phyloP scores from a whole-genome alignment of 2,113 vertebrate species.

The Puffinus mauretanicus region DNA sequence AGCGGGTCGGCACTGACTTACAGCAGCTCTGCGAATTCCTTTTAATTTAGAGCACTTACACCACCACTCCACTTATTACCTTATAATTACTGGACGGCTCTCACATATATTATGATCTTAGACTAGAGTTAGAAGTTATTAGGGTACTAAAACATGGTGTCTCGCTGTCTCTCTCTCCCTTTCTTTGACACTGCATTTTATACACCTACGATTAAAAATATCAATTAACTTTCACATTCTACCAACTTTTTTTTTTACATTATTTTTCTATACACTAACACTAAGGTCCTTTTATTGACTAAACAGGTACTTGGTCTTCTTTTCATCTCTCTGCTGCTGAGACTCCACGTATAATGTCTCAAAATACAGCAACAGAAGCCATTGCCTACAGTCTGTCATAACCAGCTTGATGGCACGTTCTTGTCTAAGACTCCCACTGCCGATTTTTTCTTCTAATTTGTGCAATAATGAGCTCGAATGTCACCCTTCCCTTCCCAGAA shows the following conservation, averaged over 20 bases:
- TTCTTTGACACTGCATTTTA: constrained; percentile 58
- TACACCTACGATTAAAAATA: constrained; percentile 56
- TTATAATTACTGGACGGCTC: constrained; percentile 77
- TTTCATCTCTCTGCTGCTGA: neutral
- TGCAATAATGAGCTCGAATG: neutral
- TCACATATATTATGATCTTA: constrained; percentile 76
- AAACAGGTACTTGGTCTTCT: neutral
- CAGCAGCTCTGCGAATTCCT: constrained; percentile 75
- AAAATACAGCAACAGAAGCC: neutral
- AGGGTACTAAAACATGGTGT: constrained; percentile 73
- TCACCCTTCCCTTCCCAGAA: neutral
- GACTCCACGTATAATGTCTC: neutral
- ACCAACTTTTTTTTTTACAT: neutral
- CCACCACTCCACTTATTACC: constrained; percentile 78
- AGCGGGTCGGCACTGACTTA: constrained; percentile 77
- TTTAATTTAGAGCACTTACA: constrained; percentile 83
- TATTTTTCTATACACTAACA: neutral
- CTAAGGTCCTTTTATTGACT: neutral
- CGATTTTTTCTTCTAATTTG: neutral
- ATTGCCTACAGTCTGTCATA: neutral
- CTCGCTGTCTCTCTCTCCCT: constrained; percentile 51
- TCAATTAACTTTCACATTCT: constrained; percentile 51
- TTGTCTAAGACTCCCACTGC: neutral
- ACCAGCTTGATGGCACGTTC: neutral
- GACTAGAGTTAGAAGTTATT: constrained; percentile 76